Evolutionary conservation across 1,140 invertebrate genomes (phyloP).

Genomic region (Trypoxylus dichotomus): DNA sequence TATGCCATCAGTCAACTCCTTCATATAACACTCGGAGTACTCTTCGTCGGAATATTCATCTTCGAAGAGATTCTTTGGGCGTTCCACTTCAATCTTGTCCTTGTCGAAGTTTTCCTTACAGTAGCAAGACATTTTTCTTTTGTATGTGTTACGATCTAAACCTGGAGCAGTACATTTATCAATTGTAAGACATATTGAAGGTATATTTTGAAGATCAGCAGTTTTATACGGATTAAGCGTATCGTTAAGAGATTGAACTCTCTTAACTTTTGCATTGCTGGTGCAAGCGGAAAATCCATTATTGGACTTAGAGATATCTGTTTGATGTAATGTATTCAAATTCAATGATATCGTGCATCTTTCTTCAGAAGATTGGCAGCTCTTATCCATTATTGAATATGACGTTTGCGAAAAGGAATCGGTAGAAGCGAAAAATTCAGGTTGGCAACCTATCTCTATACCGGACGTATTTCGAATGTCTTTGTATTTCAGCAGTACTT

Average conservation of each 20-base stretch:
- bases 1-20: background rate
- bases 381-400: background rate
- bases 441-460: background rate
- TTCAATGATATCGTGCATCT: background rate
- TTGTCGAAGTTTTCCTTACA: background rate
- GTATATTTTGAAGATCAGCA: background rate
- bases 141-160: background rate
- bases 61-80: background rate
- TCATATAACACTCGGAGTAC: background rate
- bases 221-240: background rate
- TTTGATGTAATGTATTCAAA: background rate
- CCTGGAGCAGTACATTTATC: background rate
- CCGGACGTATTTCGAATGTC: too few species aligned
- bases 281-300: too few species aligned
- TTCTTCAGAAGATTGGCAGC: background rate
- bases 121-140: background rate
- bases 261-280: too few species aligned
- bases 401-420: background rate
- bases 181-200: background rate
- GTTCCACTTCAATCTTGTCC: background rate
- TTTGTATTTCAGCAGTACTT: background rate
- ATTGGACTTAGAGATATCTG: background rate
- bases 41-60: background rate
- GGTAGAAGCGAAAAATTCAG: background rate
- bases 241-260: background rate